A percentile compares a stretch with the other conserved stretches of the same genome.
These are phyloP conservation scores for Tricholauxania praeusta DNA, from an alignment of 2,888 invertebrate genomes.

Conservation along the genomic window DNA sequence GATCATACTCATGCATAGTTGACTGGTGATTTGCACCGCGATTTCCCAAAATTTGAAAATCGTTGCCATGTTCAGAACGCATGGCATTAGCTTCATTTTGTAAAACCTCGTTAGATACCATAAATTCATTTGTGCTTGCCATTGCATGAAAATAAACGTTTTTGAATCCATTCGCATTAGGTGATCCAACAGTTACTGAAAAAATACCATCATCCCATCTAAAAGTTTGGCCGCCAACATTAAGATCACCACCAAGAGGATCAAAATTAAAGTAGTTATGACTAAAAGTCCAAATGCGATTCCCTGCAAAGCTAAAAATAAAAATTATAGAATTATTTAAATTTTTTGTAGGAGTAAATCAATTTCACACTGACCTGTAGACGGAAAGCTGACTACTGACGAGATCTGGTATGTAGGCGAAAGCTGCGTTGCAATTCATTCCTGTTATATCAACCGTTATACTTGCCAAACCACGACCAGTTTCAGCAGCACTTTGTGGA, in stretches of 20 bases:
- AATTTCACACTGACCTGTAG: slow-evolving; percentile 57
- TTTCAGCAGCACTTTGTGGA: slow-evolving; percentile 62
- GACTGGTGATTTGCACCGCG: slow-evolving; percentile 77
- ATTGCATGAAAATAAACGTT: slow-evolving; percentile 83
- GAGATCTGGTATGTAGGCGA: slow-evolving; percentile 76
- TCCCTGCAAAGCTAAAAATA: slow-evolving; percentile 71
- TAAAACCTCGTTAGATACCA: slow-evolving; percentile 75
- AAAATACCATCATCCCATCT: slow-evolving; percentile 87
- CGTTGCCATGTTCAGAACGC: slow-evolving; percentile 70
- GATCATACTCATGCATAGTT: slow-evolving; percentile 77
- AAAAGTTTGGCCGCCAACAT: slow-evolving; percentile 77
- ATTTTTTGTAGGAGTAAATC: background rate
- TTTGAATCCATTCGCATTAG: slow-evolving; percentile 70
- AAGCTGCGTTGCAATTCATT: slow-evolving; percentile 74
- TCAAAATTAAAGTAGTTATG: slow-evolving; percentile 84
- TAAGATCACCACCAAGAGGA: slow-evolving; percentile 76
- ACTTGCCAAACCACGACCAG: slow-evolving; percentile 73
- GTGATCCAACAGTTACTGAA: slow-evolving; percentile 75
- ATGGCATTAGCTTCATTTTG: slow-evolving; percentile 71
- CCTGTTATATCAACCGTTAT: slow-evolving; percentile 75
- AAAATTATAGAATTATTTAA: background rate
- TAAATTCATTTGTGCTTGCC: slow-evolving; percentile 78
- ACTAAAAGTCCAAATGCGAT: slow-evolving; percentile 77
- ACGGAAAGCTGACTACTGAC: slow-evolving; percentile 63
- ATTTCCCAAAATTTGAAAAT: slow-evolving; percentile 74